Percentiles rank a stretch among this genome's conserved stretches.
Conservation (phyloP, 2,113 vertebrate genomes). For the Leptobrachium leishanense region DNA sequence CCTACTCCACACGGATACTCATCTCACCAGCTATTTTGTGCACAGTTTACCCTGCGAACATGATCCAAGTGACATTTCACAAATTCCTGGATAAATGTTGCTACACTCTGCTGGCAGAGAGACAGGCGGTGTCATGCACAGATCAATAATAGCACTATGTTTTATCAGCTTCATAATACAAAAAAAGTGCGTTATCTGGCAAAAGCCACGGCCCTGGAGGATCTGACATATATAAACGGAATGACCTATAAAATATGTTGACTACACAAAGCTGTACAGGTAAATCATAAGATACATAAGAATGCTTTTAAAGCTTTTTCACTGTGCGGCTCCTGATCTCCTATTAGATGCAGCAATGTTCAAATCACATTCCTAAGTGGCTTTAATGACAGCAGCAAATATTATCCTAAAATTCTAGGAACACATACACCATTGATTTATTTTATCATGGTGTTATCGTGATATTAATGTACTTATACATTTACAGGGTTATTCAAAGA, state of each 20-base stretch:
- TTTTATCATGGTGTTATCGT: too few species aligned
- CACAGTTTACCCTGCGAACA: constrained; percentile 78
- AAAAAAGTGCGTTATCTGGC: constrained; percentile 69
- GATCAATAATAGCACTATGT: constrained; percentile 76
- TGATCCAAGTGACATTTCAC: constrained; percentile 84
- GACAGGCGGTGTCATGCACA: constrained; percentile 74
- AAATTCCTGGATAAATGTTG: constrained; percentile 88
- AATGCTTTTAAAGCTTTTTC: constrained; percentile 50
- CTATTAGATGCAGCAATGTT: constrained; percentile 21
- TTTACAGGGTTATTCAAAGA: too few species aligned
- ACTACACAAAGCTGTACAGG: constrained; percentile 56
- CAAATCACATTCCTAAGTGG: too few species aligned
- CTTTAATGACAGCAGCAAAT: too few species aligned
- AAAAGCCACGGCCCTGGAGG: constrained; percentile 81
- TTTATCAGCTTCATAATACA: constrained; percentile 78
- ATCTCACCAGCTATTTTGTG: constrained; percentile 66
- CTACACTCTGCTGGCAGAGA: constrained; percentile 73
- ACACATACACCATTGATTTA: too few species aligned
- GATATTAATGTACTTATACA: too few species aligned
- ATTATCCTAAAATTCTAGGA: too few species aligned
- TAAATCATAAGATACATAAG: constrained; percentile 52
- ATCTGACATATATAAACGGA: constrained; percentile 73
- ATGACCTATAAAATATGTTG: constrained; percentile 59
- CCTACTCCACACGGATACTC: constrained; percentile 72
- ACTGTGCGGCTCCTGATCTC: too few species aligned